phyloP scores from a whole-genome alignment of 2,113 vertebrate genomes.

The Xiphorhynchus elegans region DNA sequence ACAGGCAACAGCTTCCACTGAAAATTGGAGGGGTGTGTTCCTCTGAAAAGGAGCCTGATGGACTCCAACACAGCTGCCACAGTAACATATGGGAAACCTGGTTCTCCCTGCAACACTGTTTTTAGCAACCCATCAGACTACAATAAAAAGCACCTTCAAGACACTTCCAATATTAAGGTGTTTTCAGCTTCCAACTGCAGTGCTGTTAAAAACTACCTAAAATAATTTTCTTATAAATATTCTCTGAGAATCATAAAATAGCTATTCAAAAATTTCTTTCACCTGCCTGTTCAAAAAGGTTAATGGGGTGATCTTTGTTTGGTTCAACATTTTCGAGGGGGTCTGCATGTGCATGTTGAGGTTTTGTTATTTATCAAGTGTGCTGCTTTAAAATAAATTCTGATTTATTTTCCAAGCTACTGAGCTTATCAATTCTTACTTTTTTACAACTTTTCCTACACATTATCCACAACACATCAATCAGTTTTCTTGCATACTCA shows the following conservation, averaged over 20 bases:
- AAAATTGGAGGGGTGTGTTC: background rate
- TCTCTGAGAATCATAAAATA: background rate
- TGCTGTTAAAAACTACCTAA: background rate
- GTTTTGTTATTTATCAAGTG: background rate
- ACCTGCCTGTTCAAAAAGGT: background rate
- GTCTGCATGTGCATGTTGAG: too few relatives aligned
- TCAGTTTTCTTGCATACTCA: constrained; percentile 74
- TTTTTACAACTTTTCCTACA: background rate
- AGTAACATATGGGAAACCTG: background rate
- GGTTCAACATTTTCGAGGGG: background rate
- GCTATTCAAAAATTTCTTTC: background rate
- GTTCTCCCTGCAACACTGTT: background rate
- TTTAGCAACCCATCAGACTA: background rate
- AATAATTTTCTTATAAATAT: background rate
- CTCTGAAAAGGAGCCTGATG: background rate
- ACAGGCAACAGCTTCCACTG: background rate
- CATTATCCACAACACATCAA: background rate
- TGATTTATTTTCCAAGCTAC: background rate
- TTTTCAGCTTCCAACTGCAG: background rate
- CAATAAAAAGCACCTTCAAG: background rate
- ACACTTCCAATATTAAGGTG: background rate
- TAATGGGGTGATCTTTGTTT: background rate
- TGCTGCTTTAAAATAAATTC: background rate
- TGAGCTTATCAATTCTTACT: rapidly evolving
- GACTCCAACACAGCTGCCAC: background rate